A percentile compares a stretch with the other conserved stretches of the same genome.
phyloP scores from a whole-genome alignment of 2,888 invertebrate species.

The Amphipoea lucens region DNA sequence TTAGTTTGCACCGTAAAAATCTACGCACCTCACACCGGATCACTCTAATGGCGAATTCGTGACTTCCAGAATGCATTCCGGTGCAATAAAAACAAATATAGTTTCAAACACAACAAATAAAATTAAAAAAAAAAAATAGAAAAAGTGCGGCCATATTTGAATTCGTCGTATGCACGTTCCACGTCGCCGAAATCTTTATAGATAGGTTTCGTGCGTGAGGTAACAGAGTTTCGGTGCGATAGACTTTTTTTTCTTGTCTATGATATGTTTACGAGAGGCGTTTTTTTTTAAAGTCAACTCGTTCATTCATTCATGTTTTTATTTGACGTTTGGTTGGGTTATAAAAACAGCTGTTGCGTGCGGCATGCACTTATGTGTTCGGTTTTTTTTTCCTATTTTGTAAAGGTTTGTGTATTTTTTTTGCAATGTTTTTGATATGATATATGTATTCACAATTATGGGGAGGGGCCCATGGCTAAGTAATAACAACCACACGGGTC shows the following conservation, averaged over 20 bases:
- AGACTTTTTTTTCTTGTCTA: conserved; percentile 60
- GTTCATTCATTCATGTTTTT: conserved; percentile 65
- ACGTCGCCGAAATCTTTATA: conserved; percentile 83
- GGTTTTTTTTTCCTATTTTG: conserved; percentile 13
- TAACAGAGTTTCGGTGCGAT: conserved; percentile 69
- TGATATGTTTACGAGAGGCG: conserved; percentile 63
- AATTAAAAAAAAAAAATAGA: conserved; percentile 75
- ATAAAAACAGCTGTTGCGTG: conserved; percentile 60
- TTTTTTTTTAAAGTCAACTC: conserved; percentile 64
- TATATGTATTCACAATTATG: not conserved
- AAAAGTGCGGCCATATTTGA: conserved; percentile 77
- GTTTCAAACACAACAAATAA: conserved; percentile 85
- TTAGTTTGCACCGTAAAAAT: conserved; percentile 69
- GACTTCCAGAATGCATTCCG: conserved; percentile 84
- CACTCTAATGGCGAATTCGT: conserved; percentile 85
- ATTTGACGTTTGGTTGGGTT: conserved; percentile 40
- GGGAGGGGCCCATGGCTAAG: no score
- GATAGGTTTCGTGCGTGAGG: conserved; percentile 89
- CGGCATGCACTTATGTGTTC: not conserved
- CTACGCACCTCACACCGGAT: conserved; percentile 69
- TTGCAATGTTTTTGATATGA: not conserved
- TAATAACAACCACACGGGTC: no score
- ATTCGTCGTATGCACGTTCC: conserved; percentile 81
- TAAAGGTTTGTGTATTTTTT: not conserved
- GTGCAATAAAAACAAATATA: conserved; percentile 89